These are phyloP conservation scores for Drepana arcuata DNA, from an alignment of 1,140 invertebrate species.

Conservation along the genomic window DNA sequence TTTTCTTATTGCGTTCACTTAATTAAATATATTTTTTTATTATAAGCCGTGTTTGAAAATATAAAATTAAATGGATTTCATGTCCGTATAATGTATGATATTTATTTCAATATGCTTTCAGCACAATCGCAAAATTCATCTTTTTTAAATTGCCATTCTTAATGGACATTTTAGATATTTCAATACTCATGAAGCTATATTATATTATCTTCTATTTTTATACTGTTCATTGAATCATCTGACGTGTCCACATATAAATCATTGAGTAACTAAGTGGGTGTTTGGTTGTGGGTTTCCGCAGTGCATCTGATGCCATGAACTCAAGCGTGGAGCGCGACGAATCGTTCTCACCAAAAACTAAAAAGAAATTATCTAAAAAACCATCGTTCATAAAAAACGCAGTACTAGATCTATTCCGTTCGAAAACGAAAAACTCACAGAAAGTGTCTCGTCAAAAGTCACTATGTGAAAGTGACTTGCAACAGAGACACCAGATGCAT, in stretches of 20 bases:
- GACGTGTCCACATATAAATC: constrained; percentile 41
- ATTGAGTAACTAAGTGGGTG: constrained; percentile 66
- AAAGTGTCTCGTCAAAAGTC: constrained; percentile 68
- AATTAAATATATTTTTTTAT: too few relatives aligned
- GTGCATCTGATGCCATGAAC: constrained; percentile 65
- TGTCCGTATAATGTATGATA: constrained; percentile 10
- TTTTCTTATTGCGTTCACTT: too few relatives aligned
- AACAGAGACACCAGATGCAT: constrained; percentile 42
- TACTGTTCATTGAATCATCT: constrained; percentile 38
- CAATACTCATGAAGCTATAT: too few relatives aligned
- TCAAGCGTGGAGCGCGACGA: constrained; percentile 64
- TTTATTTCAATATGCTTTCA: constrained; percentile 68
- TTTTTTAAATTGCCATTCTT: constrained; percentile 37
- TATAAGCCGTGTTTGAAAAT: too few relatives aligned
- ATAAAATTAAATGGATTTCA: constrained; percentile 2
- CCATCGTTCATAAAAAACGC: constrained; percentile 71
- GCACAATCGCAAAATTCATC: constrained; percentile 47
- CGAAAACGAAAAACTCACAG: constrained; percentile 66
- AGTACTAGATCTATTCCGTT: constrained; percentile 68
- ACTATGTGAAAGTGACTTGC: constrained; percentile 61
- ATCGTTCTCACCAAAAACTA: constrained; percentile 67
- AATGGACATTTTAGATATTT: constrained; percentile 42
- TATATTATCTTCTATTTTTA: constrained; percentile 7
- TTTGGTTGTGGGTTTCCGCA: constrained; percentile 71
- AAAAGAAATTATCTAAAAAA: constrained; percentile 72